Conservation (phyloP, 2,797 vertebrate species). For the Chromobotia macracanthus region DNA sequence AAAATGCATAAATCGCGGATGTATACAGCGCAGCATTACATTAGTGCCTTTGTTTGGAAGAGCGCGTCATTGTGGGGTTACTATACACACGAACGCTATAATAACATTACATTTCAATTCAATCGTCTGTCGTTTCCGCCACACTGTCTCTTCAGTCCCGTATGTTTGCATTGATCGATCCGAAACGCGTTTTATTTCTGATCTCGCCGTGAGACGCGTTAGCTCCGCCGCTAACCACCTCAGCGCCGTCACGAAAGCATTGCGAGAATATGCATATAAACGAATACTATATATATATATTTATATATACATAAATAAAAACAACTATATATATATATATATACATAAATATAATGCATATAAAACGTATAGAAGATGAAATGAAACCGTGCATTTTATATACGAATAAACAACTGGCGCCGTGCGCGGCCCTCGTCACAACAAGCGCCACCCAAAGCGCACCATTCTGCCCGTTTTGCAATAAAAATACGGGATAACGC, state of each 20-base stretch:
- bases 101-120: background rate
- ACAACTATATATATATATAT: too few relatives aligned
- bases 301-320: too few relatives aligned
- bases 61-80: too few relatives aligned
- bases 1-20: too few relatives aligned
- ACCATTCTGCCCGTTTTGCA: too few relatives aligned
- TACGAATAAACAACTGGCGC: background rate
- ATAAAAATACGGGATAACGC: background rate
- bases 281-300: too few relatives aligned
- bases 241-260: too few relatives aligned
- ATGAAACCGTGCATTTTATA: too few relatives aligned
- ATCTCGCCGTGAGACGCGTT: background rate
- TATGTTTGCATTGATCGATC: background rate
- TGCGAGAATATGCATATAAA: too few relatives aligned
- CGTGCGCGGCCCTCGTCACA: background rate
- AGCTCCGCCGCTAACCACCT: conserved; percentile 32
- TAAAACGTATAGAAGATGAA: background rate
- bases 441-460: background rate
- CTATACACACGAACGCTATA: too few relatives aligned
- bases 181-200: background rate
- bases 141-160: background rate
- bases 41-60: background rate
- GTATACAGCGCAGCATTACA: background rate
- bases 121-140: background rate
- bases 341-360: too few relatives aligned